A percentile compares a stretch with the other conserved stretches of the same genome.
Evolutionary conservation across 2,888 invertebrate species (phyloP).

Genomic region (Macaria liturata): DNA sequence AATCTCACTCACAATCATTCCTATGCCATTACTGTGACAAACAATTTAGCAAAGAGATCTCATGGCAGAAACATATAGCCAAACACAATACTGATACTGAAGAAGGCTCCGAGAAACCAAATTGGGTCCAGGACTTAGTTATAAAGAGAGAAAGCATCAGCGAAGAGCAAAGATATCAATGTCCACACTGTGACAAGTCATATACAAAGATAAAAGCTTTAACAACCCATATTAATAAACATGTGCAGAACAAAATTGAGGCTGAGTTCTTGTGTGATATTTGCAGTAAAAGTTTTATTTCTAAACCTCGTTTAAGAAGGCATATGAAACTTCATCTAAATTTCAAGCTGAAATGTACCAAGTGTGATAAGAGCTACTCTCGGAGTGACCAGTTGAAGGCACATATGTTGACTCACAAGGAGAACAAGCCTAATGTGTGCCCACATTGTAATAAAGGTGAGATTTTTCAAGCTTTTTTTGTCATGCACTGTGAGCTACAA

Average conservation of each 20-base stretch:
- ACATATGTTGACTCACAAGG: conserved; percentile 84
- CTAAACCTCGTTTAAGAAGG: conserved; percentile 66
- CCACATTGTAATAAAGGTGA: conserved; percentile 83
- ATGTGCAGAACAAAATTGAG: conserved; percentile 48
- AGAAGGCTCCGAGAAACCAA: not conserved
- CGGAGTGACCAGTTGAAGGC: conserved; percentile 81
- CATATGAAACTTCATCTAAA: conserved; percentile 80
- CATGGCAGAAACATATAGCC: conserved; percentile 59
- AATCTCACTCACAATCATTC: conserved; percentile 57
- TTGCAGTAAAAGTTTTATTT: conserved; percentile 70
- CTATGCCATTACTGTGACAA: conserved; percentile 58
- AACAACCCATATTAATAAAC: conserved; percentile 62
- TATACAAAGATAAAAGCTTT: conserved; percentile 80
- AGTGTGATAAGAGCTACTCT: conserved; percentile 83
- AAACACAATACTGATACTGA: conserved; percentile 43
- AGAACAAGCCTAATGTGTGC: conserved; percentile 82
- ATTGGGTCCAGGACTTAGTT: conserved; percentile 1
- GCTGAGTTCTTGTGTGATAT: conserved; percentile 63
- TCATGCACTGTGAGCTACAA: too few relatives aligned
- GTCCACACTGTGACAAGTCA: conserved; percentile 77
- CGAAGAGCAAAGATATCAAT: conserved; percentile 54
- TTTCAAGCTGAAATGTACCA: conserved; percentile 78
- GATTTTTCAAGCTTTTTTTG: not conserved
- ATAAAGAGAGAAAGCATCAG: conserved; percentile 42
- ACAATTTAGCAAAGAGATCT: conserved; percentile 48